Percentiles rank a stretch among this genome's conserved stretches.
Evolutionary conservation across 1,140 invertebrate genomes (phyloP).

Genomic region (Zaprionus lachaisei): DNA sequence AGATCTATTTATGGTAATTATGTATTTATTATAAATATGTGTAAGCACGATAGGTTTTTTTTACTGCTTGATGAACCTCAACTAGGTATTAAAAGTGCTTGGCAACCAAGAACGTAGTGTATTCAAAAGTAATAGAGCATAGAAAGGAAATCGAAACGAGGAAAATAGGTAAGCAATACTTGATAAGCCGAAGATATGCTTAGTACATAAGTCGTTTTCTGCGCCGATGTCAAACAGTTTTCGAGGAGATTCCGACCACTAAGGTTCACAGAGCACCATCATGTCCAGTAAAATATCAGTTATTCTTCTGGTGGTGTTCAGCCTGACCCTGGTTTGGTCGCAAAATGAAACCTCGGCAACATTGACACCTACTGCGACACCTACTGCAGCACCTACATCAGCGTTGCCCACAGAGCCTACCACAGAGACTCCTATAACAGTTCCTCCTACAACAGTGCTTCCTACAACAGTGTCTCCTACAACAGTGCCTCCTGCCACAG

Average conservation of each 20-base stretch:
- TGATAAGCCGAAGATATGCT: background rate
- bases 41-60: no score
- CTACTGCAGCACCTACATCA: background rate
- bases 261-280: background rate
- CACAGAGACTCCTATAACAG: background rate
- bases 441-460: no score
- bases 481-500: background rate
- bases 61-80: background rate
- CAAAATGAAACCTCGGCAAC: background rate
- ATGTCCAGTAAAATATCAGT: background rate
- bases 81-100: background rate
- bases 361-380: background rate
- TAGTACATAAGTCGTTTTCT: background rate
- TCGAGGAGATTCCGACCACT: background rate
- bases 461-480: background rate
- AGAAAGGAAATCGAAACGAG: background rate
- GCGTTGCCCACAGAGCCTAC: background rate
- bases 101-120: background rate
- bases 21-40: background rate
- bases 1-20: no score
- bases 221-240: background rate
- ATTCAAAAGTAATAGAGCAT: background rate
- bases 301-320: background rate
- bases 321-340: background rate
- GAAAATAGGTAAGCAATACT: background rate